These are phyloP conservation scores for Solea senegalensis DNA, from an alignment of 2,113 vertebrate species.

Conservation along the genomic window DNA sequence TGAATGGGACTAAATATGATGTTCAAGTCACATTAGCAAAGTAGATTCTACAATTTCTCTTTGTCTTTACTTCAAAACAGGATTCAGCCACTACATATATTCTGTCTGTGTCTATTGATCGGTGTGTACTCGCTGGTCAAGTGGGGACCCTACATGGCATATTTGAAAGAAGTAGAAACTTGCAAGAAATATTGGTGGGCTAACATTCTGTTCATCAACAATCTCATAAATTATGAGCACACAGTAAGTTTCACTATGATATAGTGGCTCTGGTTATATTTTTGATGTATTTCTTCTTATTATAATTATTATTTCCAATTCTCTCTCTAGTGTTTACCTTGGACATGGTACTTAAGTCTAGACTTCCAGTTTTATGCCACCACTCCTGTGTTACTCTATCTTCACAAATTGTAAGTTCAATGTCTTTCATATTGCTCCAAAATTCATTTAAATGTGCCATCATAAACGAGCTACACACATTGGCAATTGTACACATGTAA, in stretches of 20 bases:
- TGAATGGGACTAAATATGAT: no score
- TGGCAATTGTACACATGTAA: not conserved
- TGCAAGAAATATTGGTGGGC: slow-evolving; percentile 87
- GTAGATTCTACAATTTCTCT: not conserved
- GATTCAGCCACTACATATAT: slow-evolving; percentile 73
- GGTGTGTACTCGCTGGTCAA: slow-evolving; percentile 54
- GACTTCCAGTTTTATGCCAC: slow-evolving; percentile 88
- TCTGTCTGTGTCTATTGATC: slow-evolving; percentile 64
- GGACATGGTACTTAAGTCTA: slow-evolving; percentile 89
- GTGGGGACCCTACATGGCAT: slow-evolving; percentile 79
- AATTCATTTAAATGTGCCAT: not conserved
- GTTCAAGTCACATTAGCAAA: not conserved
- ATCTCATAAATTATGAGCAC: slow-evolving; percentile 80
- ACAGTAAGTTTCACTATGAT: slow-evolving; percentile 72
- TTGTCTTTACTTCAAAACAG: slow-evolving; percentile 25
- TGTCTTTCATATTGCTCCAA: not conserved
- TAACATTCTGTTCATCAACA: slow-evolving; percentile 85
- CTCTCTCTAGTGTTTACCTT: slow-evolving; percentile 83
- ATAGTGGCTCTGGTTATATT: not conserved
- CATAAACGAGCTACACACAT: not conserved
- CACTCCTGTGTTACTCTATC: slow-evolving; percentile 81
- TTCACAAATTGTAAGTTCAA: slow-evolving; percentile 78
- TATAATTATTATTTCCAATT: not conserved
- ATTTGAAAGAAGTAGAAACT: slow-evolving; percentile 76
- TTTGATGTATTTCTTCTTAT: not conserved